These are phyloP conservation scores for Drosophila carrolli DNA, from an alignment of 1,140 invertebrate species.

Conservation along the genomic window DNA sequence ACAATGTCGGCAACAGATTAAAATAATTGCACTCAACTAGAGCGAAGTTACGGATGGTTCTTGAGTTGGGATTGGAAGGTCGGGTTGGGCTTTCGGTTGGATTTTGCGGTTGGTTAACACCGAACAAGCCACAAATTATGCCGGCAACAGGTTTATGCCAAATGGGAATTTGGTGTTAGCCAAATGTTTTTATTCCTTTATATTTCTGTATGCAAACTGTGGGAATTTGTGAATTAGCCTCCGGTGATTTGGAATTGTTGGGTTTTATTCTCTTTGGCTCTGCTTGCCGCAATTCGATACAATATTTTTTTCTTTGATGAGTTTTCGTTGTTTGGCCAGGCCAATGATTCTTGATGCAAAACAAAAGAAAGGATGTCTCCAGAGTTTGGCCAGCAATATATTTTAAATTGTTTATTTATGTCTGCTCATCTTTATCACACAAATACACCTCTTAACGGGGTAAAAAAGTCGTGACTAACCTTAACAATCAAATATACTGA, in stretches of 20 bases:
- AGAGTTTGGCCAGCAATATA: neutral
- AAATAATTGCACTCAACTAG: conserved; percentile 68
- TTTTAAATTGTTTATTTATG: conserved; percentile 1
- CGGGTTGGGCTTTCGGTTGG: neutral
- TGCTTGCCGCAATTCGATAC: conserved; percentile 28
- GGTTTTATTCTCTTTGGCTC: conserved; percentile 11
- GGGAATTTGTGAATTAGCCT: conserved; percentile 74
- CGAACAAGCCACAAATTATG: conserved; percentile 52
- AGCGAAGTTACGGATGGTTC: neutral
- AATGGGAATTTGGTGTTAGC: conserved; percentile 60
- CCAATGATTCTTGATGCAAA: conserved; percentile 9
- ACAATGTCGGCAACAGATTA: conserved; percentile 76
- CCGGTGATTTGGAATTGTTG: conserved; percentile 65
- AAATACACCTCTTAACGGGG: neutral
- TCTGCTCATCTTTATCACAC: neutral
- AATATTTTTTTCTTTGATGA: conserved; percentile 34
- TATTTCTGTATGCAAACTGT: conserved; percentile 66
- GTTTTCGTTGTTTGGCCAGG: conserved; percentile 25
- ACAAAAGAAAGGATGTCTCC: neutral
- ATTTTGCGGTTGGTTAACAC: conserved; percentile 27
- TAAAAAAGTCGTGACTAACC: too few relatives aligned
- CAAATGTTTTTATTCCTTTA: conserved; percentile 50
- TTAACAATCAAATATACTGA: too few relatives aligned
- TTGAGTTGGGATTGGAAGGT: conserved; percentile 9
- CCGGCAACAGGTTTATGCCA: conserved; percentile 67